Percentiles rank a stretch among this genome's conserved stretches.
phyloP scores from a whole-genome alignment of 2,888 invertebrate species.

The Tetrapedia diversipes region DNA sequence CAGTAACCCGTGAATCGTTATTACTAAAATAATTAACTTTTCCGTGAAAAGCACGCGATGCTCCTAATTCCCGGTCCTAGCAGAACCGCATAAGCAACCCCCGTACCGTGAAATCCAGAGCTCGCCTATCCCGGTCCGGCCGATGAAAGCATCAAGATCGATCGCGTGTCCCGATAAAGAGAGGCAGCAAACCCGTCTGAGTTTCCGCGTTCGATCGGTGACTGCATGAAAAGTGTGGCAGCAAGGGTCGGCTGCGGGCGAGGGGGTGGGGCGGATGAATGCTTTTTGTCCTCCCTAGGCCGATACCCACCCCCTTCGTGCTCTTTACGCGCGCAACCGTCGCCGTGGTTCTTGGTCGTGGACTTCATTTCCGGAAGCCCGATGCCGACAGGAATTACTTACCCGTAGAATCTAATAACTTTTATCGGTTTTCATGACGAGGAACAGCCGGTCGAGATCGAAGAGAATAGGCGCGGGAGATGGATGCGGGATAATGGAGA shows the following conservation, averaged over 20 bases:
- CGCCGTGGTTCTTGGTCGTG: conserved; percentile 3
- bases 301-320: not conserved
- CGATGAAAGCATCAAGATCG: conserved; percentile 30
- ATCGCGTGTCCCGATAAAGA: conserved; percentile 18
- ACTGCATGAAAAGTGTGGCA: not conserved
- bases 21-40: too few species aligned
- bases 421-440: conserved; percentile 56
- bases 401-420: conserved; percentile 62
- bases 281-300: conserved; percentile 13
- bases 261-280: conserved; percentile 1
- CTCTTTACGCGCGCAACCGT: conserved; percentile 22
- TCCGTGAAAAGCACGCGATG: too few species aligned
- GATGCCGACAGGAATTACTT: conserved; percentile 54
- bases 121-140: not conserved
- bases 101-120: conserved; percentile 8
- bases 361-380: conserved; percentile 58
- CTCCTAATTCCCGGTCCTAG: too few species aligned
- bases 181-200: not conserved
- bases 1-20: too few species aligned
- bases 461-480: conserved; percentile 45
- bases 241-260: too few species aligned
- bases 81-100: too few species aligned
- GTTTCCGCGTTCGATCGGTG: not conserved
- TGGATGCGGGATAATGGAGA: conserved; percentile 52
- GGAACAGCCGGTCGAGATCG: conserved; percentile 12